Conservation (phyloP, 2,113 vertebrate species). For the Cochlearius cochlearius region DNA sequence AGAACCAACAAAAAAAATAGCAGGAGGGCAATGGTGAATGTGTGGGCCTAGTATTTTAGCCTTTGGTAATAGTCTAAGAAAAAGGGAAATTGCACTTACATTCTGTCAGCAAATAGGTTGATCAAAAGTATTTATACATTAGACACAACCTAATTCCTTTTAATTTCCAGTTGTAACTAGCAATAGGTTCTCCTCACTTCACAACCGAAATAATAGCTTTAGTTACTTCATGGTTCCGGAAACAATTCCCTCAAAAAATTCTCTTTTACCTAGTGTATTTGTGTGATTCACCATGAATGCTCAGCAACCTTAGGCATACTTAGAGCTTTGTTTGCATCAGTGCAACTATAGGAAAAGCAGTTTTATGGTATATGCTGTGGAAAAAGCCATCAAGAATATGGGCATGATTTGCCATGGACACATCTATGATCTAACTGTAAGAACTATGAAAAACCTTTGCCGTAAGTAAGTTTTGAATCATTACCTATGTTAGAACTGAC, state of each 20-base stretch:
- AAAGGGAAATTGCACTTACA: neutral
- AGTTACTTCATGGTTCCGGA: neutral
- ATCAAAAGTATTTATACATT: neutral
- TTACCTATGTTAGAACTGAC: neutral
- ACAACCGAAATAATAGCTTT: neutral
- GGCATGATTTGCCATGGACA: neutral
- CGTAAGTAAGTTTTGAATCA: neutral
- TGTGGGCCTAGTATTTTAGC: neutral
- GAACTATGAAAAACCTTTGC: neutral
- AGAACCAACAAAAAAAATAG: neutral
- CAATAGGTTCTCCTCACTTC: neutral
- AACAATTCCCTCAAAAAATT: neutral
- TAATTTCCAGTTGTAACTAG: neutral
- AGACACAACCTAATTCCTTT: neutral
- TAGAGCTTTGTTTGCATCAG: neutral
- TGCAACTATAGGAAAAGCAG: neutral
- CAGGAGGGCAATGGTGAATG: neutral
- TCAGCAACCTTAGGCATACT: neutral
- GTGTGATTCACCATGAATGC: neutral
- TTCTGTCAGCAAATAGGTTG: neutral
- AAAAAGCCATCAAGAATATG: neutral
- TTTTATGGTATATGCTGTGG: neutral
- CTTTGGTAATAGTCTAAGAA: neutral
- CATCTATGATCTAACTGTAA: neutral
- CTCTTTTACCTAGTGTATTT: neutral